Percentiles rank a stretch among this genome's conserved stretches.
phyloP scores from a whole-genome alignment of 2,888 invertebrate species.

The Caenorhabditis imperialis region DNA sequence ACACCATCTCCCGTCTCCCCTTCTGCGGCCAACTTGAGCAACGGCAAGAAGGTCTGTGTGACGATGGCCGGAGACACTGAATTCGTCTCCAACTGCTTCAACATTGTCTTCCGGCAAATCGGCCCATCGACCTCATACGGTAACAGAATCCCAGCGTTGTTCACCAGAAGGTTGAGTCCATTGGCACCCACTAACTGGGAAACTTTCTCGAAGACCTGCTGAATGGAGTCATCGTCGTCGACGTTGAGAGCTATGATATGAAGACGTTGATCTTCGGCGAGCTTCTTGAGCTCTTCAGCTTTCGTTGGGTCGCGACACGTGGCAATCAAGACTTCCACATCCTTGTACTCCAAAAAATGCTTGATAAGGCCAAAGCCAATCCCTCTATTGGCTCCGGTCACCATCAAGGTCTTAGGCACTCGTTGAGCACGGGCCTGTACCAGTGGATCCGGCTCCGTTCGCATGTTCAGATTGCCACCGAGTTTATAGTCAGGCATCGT shows the following conservation, averaged over 20 bases:
- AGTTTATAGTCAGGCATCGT: slow-evolving; percentile 31
- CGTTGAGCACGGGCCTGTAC: slow-evolving; percentile 16
- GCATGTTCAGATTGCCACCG: slow-evolving; percentile 31
- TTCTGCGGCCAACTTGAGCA: slow-evolving; percentile 48
- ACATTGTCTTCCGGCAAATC: slow-evolving; percentile 33
- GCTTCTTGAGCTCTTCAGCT: slow-evolving; percentile 29
- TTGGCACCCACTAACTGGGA: slow-evolving; percentile 18
- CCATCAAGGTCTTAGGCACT: slow-evolving; percentile 36
- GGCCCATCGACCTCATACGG: slow-evolving; percentile 39
- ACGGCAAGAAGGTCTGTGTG: slow-evolving; percentile 51
- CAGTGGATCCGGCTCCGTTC: slow-evolving; percentile 28
- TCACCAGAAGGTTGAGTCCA: slow-evolving; percentile 47
- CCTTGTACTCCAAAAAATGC: slow-evolving; percentile 34
- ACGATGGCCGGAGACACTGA: slow-evolving; percentile 33
- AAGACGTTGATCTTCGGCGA: slow-evolving; percentile 29
- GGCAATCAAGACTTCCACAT: slow-evolving; percentile 32
- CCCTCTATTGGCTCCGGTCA: slow-evolving; percentile 52
- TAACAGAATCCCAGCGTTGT: slow-evolving; percentile 51
- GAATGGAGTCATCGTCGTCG: slow-evolving; percentile 47
- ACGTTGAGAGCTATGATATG: slow-evolving; percentile 49
- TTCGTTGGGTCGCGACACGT: slow-evolving; percentile 44
- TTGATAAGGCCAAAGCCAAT: slow-evolving; percentile 45
- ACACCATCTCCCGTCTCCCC: slow-evolving; percentile 14
- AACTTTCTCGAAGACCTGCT: slow-evolving; percentile 23
- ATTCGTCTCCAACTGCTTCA: slow-evolving; percentile 46